phyloP scores from a whole-genome alignment of 2,888 invertebrate species.

The Eudemis profundana region DNA sequence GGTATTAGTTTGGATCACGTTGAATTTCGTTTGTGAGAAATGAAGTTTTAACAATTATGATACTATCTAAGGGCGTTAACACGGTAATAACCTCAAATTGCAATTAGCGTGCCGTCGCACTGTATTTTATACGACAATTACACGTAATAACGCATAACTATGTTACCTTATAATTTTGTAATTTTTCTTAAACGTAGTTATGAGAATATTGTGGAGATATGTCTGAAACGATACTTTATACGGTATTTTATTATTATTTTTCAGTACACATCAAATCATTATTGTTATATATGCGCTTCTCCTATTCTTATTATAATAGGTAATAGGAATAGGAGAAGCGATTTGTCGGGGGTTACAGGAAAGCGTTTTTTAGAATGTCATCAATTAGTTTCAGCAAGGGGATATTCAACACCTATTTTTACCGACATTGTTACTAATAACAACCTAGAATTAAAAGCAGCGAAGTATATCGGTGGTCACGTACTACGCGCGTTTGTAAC shows the following conservation, averaged over 20 bases:
- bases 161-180: constrained; percentile 52
- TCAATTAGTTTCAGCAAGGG: constrained; percentile 23
- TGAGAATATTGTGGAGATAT: too few relatives aligned
- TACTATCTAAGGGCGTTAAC: constrained; percentile 64
- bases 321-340: too few relatives aligned
- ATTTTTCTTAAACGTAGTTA: constrained; percentile 18
- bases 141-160: constrained; percentile 56
- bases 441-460: constrained; percentile 64
- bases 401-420: constrained; percentile 51
- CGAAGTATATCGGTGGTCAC: constrained; percentile 67
- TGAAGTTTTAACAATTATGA: constrained; percentile 64
- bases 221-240: too few relatives aligned
- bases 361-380: not conserved
- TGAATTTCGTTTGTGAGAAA: constrained; percentile 52
- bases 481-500: constrained; percentile 72
- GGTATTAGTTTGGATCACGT: not conserved
- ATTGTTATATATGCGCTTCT: too few relatives aligned
- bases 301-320: too few relatives aligned
- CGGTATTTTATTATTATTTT: too few relatives aligned
- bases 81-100: constrained; percentile 65
- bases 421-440: constrained; percentile 49
- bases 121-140: constrained; percentile 54
- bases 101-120: constrained; percentile 62
- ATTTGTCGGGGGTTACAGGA: not conserved
- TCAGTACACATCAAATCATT: too few relatives aligned